Base-by-base conservation (phyloP, 2,888 invertebrate genomes). In the Thereva nobilitata region DNA sequence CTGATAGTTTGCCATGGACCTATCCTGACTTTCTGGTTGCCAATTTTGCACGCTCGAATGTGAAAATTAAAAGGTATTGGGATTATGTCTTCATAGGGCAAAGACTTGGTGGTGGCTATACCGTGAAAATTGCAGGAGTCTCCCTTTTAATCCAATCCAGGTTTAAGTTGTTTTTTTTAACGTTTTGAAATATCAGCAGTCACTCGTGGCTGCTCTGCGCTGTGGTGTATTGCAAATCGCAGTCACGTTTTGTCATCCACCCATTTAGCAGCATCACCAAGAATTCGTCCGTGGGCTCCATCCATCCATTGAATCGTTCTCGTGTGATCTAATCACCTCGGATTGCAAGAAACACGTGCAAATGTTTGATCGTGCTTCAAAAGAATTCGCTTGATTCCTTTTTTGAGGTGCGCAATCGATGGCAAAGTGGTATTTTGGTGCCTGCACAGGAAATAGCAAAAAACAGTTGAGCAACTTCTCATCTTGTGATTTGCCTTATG, bases 181-280 rank as follows among this genome's bases (percentile, higher is more conserved):
- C 23, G 2, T 23, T 23, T 23, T 23, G 23, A 23, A 23, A 23
- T 23, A 23, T 23, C 23, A 23, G 23, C 23, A 23, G 23, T 23
- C 23, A 23, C 23, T 23, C 23, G 23, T 23, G 23, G 23, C 23
- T 23, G 23, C 23, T 23, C 23, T 23, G 23, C 23, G 23, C 23
- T 23, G 23, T 23, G 23, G 1, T 44, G 10, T 56, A 34, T 56
- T 34, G 56, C 56, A 56, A 56, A 56, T 35, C 56, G 9, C 9
- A 56, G 56, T 56, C 56, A 56, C 56, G 56, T 44, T 56, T 56
- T 56, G 56, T 56, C 56, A 56, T 56, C 56, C 56, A 44, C 34
- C 56, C 34, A 44, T n/a, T 6, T 35, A 35, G 35, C 42, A 35
- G 23, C 23, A 56, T 56, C 38, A 34, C 34, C 9, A 44, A 56